Evolutionary conservation across 2,888 invertebrate species (phyloP), one percentile per base, ranked within the genome.

Genomic region (Pharmacophagus antenor): DNA sequence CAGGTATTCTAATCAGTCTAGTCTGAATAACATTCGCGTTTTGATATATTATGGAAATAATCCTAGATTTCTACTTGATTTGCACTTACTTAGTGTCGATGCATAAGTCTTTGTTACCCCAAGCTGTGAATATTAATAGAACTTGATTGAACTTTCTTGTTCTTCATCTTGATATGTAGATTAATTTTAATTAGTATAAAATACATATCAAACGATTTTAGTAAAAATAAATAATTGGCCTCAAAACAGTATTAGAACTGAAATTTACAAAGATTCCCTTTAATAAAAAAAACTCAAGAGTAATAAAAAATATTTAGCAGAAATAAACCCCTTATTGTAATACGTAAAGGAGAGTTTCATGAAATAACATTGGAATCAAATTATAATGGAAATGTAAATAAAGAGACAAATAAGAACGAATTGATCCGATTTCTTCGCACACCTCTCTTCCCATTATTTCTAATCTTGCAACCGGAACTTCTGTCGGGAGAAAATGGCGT

Each of bases 401-500:
- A 37, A 51, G n/a, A n/a, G 6, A n/a, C 20, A 7, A 37, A 37
- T 51, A 37, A 20, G 10, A 20, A n/a, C 10, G 2, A 10, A 44
- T 5, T 0, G 17, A 8, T 44, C 10, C 10, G 42, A 44, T 44
- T 44, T 44, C 42, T 44, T 44, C 2, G 7, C 42, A 20, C 2
- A 10, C 20, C 72, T 62, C 63, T 67, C 66, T 66, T 68, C 63
- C 65, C 67, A 71, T 70, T 70, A 71, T 76, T 74, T 77, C 77
- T 71, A 73, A 73, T 74, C 70, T 67, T 58, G 74, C 63, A 80
- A 71, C 80, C 85, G 80, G 84, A 82, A 82, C 80, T 76, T 69
- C 69, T 71, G 74, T 63, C 60, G 51, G 71, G 77, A 76, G 84
- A 85, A 84, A 86, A 73, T 67, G 66, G 62, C 48, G 63, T 69